Evolutionary conservation across 2,113 vertebrate species (phyloP).

Genomic region (Psilopsiagon aymara): DNA sequence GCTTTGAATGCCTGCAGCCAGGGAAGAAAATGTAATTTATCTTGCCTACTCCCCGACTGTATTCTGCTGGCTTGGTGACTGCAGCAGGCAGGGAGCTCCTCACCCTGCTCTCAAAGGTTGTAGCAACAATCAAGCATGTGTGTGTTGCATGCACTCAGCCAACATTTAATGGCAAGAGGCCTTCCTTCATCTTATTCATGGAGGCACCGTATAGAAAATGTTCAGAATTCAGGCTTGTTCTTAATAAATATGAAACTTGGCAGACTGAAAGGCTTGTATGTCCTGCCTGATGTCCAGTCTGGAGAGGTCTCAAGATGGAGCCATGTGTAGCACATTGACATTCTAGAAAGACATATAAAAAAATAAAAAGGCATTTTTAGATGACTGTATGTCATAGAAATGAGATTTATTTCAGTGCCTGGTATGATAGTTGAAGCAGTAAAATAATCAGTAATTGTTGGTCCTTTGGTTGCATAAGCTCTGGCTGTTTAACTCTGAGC

Average conservation of each 20-base stretch:
- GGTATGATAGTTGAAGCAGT: slow-evolving; percentile 30
- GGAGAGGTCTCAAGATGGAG: slow-evolving; percentile 27
- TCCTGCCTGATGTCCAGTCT: slow-evolving; percentile 55
- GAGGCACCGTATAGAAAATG: background rate
- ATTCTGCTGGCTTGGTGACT: background rate
- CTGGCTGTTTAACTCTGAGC: background rate
- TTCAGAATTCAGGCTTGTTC: background rate
- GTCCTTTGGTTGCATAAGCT: background rate
- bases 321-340: slow-evolving; percentile 8
- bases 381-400: slow-evolving; percentile 20
- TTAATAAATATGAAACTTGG: slow-evolving; percentile 30
- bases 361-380: background rate
- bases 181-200: background rate
- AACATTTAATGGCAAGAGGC: background rate
- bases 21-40: background rate
- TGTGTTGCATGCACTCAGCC: background rate
- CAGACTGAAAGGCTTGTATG: slow-evolving; percentile 35
- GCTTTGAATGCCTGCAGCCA: background rate
- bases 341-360: background rate
- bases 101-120: background rate
- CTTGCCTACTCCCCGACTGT: rapidly evolving
- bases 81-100: background rate
- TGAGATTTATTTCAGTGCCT: slow-evolving; percentile 54
- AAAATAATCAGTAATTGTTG: slow-evolving; percentile 26
- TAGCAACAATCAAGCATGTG: background rate